Evolutionary conservation across 2,113 vertebrate genomes (phyloP).

Genomic region (Pterocles burchelli): DNA sequence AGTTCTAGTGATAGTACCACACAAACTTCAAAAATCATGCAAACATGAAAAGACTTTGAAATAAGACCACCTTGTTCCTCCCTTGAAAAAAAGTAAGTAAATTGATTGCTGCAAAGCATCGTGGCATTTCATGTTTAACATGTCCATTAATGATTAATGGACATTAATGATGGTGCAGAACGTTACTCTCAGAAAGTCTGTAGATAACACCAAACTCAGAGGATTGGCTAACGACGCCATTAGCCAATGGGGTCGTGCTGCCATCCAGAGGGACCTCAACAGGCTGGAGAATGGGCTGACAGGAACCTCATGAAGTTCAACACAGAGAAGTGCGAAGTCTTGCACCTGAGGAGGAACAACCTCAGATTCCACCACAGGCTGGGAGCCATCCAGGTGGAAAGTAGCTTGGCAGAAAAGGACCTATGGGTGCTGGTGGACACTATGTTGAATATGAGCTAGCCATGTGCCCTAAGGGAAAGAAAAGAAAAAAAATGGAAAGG

Average conservation of each 20-base stretch:
- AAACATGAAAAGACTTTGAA: background rate
- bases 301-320: background rate
- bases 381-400: background rate
- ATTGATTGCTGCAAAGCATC: background rate
- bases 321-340: background rate
- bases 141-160: background rate
- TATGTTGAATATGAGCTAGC: background rate
- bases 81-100: background rate
- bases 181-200: background rate
- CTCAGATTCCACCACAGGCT: background rate
- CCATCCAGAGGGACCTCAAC: background rate
- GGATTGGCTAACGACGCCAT: background rate
- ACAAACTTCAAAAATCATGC: background rate
- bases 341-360: background rate
- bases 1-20: background rate
- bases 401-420: background rate
- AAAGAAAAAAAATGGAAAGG: too few relatives aligned
- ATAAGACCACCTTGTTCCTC: background rate
- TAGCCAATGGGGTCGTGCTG: background rate
- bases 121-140: background rate
- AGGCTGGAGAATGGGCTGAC: background rate
- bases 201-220: background rate
- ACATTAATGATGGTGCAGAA: background rate
- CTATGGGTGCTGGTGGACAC: background rate
- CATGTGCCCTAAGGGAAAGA: background rate